Evolutionary conservation across 2,888 invertebrate genomes (phyloP).

Genomic region (Ectemnius cavifrons): DNA sequence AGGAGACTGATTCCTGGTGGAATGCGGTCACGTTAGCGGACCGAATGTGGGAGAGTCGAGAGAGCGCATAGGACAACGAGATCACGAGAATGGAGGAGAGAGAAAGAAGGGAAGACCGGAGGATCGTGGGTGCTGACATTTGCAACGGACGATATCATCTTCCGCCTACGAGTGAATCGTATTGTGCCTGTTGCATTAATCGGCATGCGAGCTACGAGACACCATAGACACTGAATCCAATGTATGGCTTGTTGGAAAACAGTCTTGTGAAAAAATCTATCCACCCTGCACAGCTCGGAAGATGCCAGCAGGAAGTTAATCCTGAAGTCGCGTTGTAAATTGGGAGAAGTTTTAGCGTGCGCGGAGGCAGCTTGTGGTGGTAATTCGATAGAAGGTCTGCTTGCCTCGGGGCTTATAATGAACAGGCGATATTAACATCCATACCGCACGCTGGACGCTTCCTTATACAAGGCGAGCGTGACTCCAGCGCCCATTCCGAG

Average conservation of each 20-base stretch:
- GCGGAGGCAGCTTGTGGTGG: no score
- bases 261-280: no score
- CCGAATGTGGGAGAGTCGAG: constrained; percentile 62
- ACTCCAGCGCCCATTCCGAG: constrained; percentile 46
- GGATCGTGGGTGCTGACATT: constrained; percentile 30
- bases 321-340: no score
- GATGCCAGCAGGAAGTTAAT: neutral
- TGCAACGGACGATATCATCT: constrained; percentile 16
- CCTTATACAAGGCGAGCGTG: constrained; percentile 41
- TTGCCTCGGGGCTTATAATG: constrained; percentile 31
- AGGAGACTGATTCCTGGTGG: constrained; percentile 66
- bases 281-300: neutral
- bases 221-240: no score
- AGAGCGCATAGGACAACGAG: constrained; percentile 14
- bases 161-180: constrained; percentile 19
- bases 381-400: no score
- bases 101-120: constrained; percentile 21
- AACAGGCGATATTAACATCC: constrained; percentile 55
- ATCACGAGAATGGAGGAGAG: constrained; percentile 12
- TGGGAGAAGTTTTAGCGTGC: no score
- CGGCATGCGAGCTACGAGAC: no score
- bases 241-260: neutral
- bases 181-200: constrained; percentile 13
- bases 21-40: constrained; percentile 69
- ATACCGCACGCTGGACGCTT: constrained; percentile 25